Conservation (phyloP, 1,140 invertebrate species). For the Drosophila ambigua region DNA sequence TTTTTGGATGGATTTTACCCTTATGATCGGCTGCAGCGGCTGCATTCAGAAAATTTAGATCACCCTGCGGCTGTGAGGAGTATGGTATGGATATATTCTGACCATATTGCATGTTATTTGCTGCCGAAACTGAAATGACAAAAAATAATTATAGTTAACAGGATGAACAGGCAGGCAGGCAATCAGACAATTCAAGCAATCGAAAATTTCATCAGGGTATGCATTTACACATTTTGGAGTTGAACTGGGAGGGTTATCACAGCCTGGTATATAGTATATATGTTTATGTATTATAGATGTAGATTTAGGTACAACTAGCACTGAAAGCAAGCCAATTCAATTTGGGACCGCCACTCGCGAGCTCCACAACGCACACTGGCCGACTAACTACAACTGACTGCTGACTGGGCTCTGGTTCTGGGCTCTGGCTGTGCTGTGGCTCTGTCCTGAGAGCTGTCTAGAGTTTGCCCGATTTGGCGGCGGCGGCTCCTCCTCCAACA, state of each 20-base stretch:
- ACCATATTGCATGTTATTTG: constrained; percentile 84
- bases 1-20: constrained; percentile 84
- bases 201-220: background rate
- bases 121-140: constrained; percentile 72
- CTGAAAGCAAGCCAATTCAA: constrained; percentile 12
- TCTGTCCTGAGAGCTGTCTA: constrained; percentile 25
- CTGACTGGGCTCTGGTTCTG: constrained; percentile 29
- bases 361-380: constrained; percentile 63
- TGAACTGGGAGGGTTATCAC: constrained; percentile 1
- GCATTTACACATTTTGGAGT: constrained; percentile 25
- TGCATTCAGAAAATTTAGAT: constrained; percentile 83
- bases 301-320: constrained; percentile 11
- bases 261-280: constrained; percentile 25
- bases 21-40: constrained; percentile 81
- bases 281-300: constrained; percentile 26
- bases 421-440: constrained; percentile 37
- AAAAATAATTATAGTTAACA: constrained; percentile 21
- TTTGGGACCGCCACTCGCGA: constrained; percentile 43
- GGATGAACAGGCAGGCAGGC: too few relatives aligned
- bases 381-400: constrained; percentile 77
- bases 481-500: constrained; percentile 45
- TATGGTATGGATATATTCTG: constrained; percentile 84
- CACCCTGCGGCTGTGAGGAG: constrained; percentile 81
- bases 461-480: constrained; percentile 27
- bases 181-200: background rate